Conservation (phyloP, 1,140 invertebrate species). For the Hycleus phaleratus region DNA sequence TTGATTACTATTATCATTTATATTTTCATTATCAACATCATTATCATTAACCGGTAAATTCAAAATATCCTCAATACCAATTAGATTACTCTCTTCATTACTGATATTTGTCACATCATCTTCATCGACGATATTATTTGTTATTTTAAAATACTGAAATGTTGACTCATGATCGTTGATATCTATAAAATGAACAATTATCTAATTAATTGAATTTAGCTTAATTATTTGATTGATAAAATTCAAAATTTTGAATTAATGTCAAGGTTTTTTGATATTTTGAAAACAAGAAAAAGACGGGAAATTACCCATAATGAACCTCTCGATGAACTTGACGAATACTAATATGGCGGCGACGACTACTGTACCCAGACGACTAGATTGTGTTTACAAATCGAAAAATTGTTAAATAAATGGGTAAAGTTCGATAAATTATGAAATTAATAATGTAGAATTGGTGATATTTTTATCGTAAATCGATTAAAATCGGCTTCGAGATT, state of each 20-base stretch:
- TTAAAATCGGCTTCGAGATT: too few relatives aligned
- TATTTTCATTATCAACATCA: background rate
- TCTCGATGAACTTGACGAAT: background rate
- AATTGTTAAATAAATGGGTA: too few relatives aligned
- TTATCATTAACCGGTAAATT: background rate
- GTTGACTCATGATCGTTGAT: conserved; percentile 6
- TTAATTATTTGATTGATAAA: too few relatives aligned
- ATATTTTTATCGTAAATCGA: too few relatives aligned
- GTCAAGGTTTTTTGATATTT: conserved; percentile 2
- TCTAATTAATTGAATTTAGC: too few relatives aligned
- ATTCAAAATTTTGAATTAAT: background rate
- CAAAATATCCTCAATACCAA: conserved; percentile 4
- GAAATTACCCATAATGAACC: conserved; percentile 30
- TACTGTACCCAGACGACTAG: background rate
- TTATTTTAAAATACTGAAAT: conserved; percentile 11
- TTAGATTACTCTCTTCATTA: conserved; percentile 3
- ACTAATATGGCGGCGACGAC: too few relatives aligned
- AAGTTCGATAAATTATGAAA: too few relatives aligned
- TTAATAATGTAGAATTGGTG: too few relatives aligned
- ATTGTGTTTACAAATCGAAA: too few relatives aligned
- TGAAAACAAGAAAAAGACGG: conserved; percentile 19
- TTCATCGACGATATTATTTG: too few relatives aligned
- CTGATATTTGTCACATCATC: background rate
- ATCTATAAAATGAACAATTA: conserved; percentile 7
- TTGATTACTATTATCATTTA: background rate